Base-by-base conservation (phyloP, 23 tunicate genomes). In the Phallusia fumigata region DNA sequence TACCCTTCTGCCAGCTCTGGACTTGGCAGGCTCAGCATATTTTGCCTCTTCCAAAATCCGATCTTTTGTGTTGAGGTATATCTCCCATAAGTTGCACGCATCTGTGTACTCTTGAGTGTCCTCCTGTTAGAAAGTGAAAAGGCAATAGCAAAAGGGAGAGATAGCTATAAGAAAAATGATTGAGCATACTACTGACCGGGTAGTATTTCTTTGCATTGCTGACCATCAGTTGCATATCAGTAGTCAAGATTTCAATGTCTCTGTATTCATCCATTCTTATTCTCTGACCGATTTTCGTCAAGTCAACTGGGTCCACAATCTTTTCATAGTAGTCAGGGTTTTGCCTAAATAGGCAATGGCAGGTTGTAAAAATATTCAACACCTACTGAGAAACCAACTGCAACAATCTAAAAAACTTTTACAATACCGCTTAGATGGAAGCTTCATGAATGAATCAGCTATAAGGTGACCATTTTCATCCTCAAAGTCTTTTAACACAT, bases 181-280 rank as follows among this genome's bases (percentile, higher is more conserved):
- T 6, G 26, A 58, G 3, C 28, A 58, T 8, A 58, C 2, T 58
- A 58, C 87, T 44, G 34, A 94, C 98, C 36, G 88, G 88, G 76
- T 96, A 96, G 52, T 51, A 96, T 35, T 85, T 91, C 64, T 91
- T 96, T n/a, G 99, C 93, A 65, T 96, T 96, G 81, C 91, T 91
- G 81, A 81, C 83, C 88, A 96, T 95, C 72, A 96, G 75, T 35
- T 88, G 90, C 22, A 96, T 85, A 58, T 96, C 99, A 11, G 90
- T 85, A 10, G 96, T 96, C 30, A 96, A 36, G 31, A 85, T 84
- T 82, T 96, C 99, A 80, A 96, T 75, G 76, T 90, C 93, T 35
- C 96, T 87, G 73, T 96, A 96, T 79, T 96, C 96, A 45, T 91
- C 96, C 86, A 81, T 78, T 33, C 82, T 81, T 31, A 96, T 85